A percentile compares a stretch with the other conserved stretches of the same genome.
Conservation (phyloP, 2,797 vertebrate species). For the Dallia pectoralis region DNA sequence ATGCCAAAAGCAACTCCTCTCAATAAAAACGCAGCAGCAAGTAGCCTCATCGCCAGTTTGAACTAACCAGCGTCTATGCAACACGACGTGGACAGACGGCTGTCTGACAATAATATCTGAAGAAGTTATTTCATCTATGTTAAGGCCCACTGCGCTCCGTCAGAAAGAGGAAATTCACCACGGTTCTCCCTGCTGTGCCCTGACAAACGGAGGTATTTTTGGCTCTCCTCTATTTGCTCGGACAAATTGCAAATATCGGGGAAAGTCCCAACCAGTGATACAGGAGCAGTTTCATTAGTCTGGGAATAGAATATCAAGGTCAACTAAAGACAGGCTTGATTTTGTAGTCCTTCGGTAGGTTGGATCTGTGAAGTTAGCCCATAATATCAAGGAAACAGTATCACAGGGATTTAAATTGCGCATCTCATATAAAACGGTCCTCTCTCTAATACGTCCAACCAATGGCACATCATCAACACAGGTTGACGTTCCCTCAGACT, state of each 20-base stretch:
- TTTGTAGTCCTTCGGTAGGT: too few species aligned
- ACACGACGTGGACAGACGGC: not conserved
- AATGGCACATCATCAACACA: slow-evolving; percentile 30
- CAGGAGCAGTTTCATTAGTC: too few species aligned
- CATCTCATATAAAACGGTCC: slow-evolving; percentile 14
- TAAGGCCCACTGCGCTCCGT: not conserved
- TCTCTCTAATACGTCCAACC: slow-evolving; percentile 21
- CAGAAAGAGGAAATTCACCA: not conserved
- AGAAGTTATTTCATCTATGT: slow-evolving; percentile 3
- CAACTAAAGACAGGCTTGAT: too few species aligned
- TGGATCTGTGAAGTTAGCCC: too few species aligned
- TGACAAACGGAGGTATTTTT: not conserved
- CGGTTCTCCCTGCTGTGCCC: not conserved
- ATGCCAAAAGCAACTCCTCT: slow-evolving; percentile 19
- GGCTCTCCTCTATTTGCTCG: not conserved
- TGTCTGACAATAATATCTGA: not conserved
- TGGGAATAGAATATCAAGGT: too few species aligned
- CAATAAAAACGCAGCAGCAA: slow-evolving; percentile 11
- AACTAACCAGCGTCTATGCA: not conserved
- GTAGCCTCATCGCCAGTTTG: slow-evolving; percentile 18
- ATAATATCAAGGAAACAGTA: not conserved
- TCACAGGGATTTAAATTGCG: slow-evolving; percentile 18
- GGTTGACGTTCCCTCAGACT: slow-evolving; percentile 40
- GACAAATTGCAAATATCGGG: not conserved
- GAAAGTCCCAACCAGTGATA: not conserved